These are phyloP conservation scores for Asteroscopus sphinx DNA, from an alignment of 2,888 invertebrate genomes.

Conservation along the genomic window DNA sequence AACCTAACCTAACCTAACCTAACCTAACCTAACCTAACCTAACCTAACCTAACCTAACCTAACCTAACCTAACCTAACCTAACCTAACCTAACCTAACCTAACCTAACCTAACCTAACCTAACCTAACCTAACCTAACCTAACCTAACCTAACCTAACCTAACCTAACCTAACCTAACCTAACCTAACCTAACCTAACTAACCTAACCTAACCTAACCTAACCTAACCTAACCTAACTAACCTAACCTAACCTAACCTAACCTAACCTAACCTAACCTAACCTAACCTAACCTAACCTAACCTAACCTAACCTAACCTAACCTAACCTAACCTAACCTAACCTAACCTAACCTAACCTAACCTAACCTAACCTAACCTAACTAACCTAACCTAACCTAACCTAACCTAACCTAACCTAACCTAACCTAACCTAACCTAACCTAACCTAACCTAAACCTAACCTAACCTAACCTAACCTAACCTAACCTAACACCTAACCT, in stretches of 20 bases:
- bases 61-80: slow-evolving; percentile 23
- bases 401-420: slow-evolving; percentile 45
- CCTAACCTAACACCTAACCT: too few species aligned
- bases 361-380: too few species aligned
- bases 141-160: slow-evolving; percentile 26
- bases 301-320: slow-evolving; percentile 24
- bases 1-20: slow-evolving; percentile 26
- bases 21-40: slow-evolving; percentile 23
- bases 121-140: slow-evolving; percentile 23
- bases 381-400: slow-evolving; percentile 40
- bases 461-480: too few species aligned
- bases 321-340: slow-evolving; percentile 25
- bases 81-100: slow-evolving; percentile 22
- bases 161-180: slow-evolving; percentile 26
- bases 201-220: slow-evolving; percentile 23
- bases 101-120: slow-evolving; percentile 24
- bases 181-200: slow-evolving; percentile 19
- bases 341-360: too few species aligned
- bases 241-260: slow-evolving; percentile 9
- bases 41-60: slow-evolving; percentile 24
- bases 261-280: slow-evolving; percentile 14
- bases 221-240: slow-evolving; percentile 19
- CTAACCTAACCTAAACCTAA: too few species aligned
- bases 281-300: slow-evolving; percentile 13
- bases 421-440: slow-evolving; percentile 43